phyloP scores from a whole-genome alignment of 1,140 invertebrate genomes.

The Metopolophium dirhodum region DNA sequence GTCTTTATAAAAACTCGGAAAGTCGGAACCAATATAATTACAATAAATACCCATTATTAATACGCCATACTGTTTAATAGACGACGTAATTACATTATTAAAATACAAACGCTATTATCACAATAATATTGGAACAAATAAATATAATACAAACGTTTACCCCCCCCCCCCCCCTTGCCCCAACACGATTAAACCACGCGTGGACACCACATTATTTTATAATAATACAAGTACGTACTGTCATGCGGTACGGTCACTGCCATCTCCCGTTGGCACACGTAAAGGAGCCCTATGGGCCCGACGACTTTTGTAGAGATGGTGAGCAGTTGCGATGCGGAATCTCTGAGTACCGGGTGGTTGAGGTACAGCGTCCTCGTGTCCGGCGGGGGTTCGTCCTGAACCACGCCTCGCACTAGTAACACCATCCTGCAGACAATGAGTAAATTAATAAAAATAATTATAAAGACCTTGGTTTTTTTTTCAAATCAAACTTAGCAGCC shows the following conservation, averaged over 20 bases:
- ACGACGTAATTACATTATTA: neutral
- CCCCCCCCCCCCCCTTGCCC: too few relatives aligned
- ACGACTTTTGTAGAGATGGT: slow-evolving; percentile 79
- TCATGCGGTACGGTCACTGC: slow-evolving; percentile 89
- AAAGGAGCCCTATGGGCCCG: slow-evolving; percentile 83
- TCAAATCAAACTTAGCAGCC: neutral
- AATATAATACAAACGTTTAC: neutral
- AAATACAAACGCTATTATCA: neutral
- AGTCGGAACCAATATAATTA: neutral
- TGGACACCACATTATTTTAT: neutral
- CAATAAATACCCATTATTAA: neutral
- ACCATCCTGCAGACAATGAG: slow-evolving; percentile 72
- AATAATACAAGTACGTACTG: slow-evolving; percentile 70
- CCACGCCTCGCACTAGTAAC: slow-evolving; percentile 83
- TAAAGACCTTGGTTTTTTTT: neutral
- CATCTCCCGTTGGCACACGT: slow-evolving; percentile 88
- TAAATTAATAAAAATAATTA: neutral
- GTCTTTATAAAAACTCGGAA: neutral
- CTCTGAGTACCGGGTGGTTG: slow-evolving; percentile 83
- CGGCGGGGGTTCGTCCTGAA: slow-evolving; percentile 82
- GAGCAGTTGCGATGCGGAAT: slow-evolving; percentile 79
- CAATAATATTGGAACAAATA: neutral
- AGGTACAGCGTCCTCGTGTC: slow-evolving; percentile 80
- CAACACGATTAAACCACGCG: neutral
- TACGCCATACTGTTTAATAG: neutral